Evolutionary conservation across 2,888 invertebrate species (phyloP), one percentile per base, ranked within the genome.

Genomic region (Hypercompe scribonia): DNA sequence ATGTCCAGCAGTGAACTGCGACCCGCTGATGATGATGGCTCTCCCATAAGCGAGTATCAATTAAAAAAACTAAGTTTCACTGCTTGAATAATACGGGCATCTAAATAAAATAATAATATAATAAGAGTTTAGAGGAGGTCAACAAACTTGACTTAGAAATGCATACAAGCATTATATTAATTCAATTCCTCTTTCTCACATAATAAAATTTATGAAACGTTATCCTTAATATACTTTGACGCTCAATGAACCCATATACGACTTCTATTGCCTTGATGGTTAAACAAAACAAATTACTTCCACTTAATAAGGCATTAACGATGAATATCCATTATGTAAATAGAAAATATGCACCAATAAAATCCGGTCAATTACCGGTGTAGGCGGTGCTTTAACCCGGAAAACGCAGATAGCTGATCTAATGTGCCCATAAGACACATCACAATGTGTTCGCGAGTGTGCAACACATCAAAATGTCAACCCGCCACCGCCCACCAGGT

Each of bases 381-480:
- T 77, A 69, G 76, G 78, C 68, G 79, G 65, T 65, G 46, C 65
- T 31, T 61, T 73, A 81, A 65, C 71, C 76, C 73, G 83, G 80
- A 74, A 83, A 81, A 81, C 46, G 34, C 70, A 63, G 73, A 72
- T 75, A 75, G 67, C 58, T 34, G 65, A 61, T 65, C 78, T 76
- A 75, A 77, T 74, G 75, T 78, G 69, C 72, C 75, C 68, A 42
- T 34, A 71, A 78, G 74, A 65, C 31, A 46, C 76, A 73, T 81
- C 76, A 74, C 74, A 81, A 34, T 83, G 79, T 78, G 78, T 81
- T 80, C 73, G 83, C 80, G 73, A 83, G 80, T 82, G 78, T 86
- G 85, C 86, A 85, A 88, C 85, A 84, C 82, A 82, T 85, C 84
- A 82, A 87, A 88, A 89, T 89, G 88, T 88, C 89, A 89, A 85